Conservation (phyloP, 2,888 invertebrate species). For the Chaitophorus viminalis region DNA sequence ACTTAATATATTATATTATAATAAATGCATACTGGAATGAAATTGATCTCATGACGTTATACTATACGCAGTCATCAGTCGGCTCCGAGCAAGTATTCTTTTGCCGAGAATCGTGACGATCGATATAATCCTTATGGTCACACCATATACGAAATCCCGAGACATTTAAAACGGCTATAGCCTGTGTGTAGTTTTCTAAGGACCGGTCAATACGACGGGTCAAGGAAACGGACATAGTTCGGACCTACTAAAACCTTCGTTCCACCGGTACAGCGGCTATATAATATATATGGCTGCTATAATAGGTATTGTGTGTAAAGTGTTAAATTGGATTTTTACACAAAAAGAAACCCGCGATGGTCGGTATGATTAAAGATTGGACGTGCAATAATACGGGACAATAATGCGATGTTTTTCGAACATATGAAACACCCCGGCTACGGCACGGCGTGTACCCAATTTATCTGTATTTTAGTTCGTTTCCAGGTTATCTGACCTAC, state of each 20-base stretch:
- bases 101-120: no score
- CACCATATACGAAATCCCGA: no score
- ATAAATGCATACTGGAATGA: no score
- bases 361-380: neutral
- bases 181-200: no score
- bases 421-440: neutral
- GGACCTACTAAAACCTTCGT: neutral
- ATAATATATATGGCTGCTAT: no score
- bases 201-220: no score
- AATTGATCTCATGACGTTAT: no score
- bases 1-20: no score
- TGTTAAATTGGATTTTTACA: slow-evolving; percentile 27
- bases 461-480: slow-evolving; percentile 9
- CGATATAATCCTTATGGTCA: no score
- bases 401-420: neutral
- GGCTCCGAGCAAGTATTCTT: no score
- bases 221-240: neutral
- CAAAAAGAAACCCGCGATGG: neutral
- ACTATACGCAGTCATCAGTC: no score
- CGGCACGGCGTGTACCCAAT: slow-evolving; percentile 10
- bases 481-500: neutral
- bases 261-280: neutral
- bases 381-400: neutral
- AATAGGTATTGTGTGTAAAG: neutral
- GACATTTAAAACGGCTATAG: no score